phyloP scores from a whole-genome alignment of 23 tunicate genomes.

The Halocynthia roretzi region DNA sequence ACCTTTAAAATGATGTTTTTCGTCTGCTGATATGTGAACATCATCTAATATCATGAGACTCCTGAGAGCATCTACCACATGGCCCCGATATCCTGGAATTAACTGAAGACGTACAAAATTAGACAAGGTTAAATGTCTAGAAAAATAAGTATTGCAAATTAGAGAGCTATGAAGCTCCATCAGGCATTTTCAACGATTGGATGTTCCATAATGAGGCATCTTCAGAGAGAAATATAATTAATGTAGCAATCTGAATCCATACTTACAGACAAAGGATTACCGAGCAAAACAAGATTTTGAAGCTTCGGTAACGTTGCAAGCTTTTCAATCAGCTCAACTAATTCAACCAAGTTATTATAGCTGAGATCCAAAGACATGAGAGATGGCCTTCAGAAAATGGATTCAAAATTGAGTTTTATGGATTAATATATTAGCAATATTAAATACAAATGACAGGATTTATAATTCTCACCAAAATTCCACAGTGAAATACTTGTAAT shows the following conservation, averaged over 20 bases:
- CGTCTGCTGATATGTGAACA: constrained; percentile 63
- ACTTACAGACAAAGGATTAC: constrained; percentile 84
- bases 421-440: not conserved
- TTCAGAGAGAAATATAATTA: no score
- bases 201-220: no score
- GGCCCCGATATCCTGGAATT: constrained; percentile 77
- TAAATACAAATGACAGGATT: not conserved
- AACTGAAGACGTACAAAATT: constrained; percentile 22
- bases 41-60: constrained; percentile 64
- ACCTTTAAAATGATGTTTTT: constrained; percentile 77
- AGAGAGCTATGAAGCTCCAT: no score
- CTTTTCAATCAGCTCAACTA: constrained; percentile 63
- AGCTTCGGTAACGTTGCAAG: constrained; percentile 62
- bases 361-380: constrained; percentile 78
- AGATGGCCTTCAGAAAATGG: constrained; percentile 43
- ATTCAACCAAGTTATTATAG: constrained; percentile 46
- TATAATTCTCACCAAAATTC: constrained; percentile 56
- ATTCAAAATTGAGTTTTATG: not conserved
- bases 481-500: constrained; percentile 71
- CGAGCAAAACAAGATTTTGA: constrained; percentile 60
- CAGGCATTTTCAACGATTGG: no score
- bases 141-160: not conserved
- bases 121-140: not conserved
- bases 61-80: constrained; percentile 61
- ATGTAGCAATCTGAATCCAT: not conserved